These are phyloP conservation scores for Cynopterus brachyotis DNA, from an alignment of 2,113 vertebrate species.

Conservation along the genomic window DNA sequence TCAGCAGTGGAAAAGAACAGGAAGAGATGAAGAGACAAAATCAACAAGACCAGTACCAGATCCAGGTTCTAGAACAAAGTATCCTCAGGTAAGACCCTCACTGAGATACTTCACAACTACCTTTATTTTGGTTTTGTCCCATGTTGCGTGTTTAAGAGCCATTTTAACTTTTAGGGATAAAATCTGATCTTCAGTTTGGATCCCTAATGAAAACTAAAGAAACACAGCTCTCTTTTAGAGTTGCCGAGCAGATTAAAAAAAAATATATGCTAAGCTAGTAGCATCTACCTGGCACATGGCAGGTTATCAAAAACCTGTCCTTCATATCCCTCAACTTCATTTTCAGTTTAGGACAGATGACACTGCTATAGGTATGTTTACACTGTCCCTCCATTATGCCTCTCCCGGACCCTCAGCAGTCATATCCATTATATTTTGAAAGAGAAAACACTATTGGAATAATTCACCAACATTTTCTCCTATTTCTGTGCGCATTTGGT, in stretches of 20 bases:
- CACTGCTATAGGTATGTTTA: background rate
- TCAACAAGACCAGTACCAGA: constrained; percentile 88
- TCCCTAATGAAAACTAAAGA: background rate
- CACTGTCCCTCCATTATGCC: background rate
- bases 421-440: background rate
- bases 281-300: background rate
- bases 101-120: rapidly evolving
- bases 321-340: background rate
- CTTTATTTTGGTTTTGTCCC: background rate
- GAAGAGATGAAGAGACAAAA: constrained; percentile 92
- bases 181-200: background rate
- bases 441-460: background rate
- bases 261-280: background rate
- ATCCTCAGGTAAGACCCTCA: constrained; percentile 88
- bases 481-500: background rate
- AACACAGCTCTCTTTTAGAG: background rate
- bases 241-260: background rate
- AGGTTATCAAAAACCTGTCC: background rate
- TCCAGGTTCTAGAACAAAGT: constrained; percentile 87
- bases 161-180: background rate
- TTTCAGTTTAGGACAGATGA: background rate
- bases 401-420: background rate
- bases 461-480: background rate
- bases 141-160: background rate
- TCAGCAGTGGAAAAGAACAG: constrained; percentile 91